Base-by-base conservation (phyloP, 2,797 vertebrate genomes). In the Bradypus variegatus region DNA sequence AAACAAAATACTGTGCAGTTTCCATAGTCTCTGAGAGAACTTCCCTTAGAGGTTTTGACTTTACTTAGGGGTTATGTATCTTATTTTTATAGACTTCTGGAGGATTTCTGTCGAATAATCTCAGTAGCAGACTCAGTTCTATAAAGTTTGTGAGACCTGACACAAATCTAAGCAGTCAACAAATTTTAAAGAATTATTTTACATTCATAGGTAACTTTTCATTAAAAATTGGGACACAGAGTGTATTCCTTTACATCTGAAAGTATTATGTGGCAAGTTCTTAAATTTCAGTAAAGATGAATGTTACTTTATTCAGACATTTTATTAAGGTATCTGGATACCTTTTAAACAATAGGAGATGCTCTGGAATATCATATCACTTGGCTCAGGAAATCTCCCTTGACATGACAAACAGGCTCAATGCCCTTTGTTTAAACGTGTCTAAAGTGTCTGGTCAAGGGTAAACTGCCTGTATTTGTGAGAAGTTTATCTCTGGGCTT, bases 251-350 rank as follows among this genome's bases (percentile, higher is more conserved):
- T 92, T n/a, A 45, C 12, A 87, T 50, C 38, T 79, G 21, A 33
- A 88, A 65, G 50, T 67, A 4, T 65, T 70, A 36, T 2, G 18
- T 84, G 58, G 36, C 31, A 55, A 36, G 48, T 38, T 27, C n/a
- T 88, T 81, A 58, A 45, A n/a, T 93, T 85, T 85, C 38, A 84
- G 36, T 19, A 69, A 69, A 72, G 27, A 8, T 21, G 21, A 45
- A 85, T 91, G 91, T 94, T 45, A 38, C 67, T 92, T 72, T 87
- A 67, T 38, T 90, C 50, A 89, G 73, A 85, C 78, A 72, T 82
- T 19, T 31, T 76, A 65, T 86, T 78, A 85, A 69, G 31, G 45
- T 64, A 53, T 36, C 64, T 27, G 65, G 23, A 76, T 14, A 14
- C 1, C 31, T 48, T 85, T 72, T 53, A 72, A 45, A 84, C 18